Conservation (phyloP, 2,888 invertebrate genomes). For the Dorcus parallelipipedus region DNA sequence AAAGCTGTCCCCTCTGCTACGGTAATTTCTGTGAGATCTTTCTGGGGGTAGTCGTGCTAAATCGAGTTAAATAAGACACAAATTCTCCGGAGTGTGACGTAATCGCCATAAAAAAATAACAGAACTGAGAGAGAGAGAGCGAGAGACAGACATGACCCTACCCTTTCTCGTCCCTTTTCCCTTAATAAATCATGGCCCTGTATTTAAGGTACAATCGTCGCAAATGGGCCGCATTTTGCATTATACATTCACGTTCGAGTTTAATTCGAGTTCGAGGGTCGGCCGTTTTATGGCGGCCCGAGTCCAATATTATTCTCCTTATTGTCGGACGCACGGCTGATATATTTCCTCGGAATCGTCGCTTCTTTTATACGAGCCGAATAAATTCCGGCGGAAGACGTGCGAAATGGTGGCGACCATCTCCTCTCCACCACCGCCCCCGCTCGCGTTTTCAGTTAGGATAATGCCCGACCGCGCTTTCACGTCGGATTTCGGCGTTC, state of each 20-base stretch:
- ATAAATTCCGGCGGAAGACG: slow-evolving; percentile 38
- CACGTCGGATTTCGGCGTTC: slow-evolving; percentile 4
- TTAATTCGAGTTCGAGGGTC: too few species aligned
- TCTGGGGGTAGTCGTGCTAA: too few species aligned
- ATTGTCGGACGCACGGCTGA: slow-evolving; percentile 32
- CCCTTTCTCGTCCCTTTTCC: not conserved
- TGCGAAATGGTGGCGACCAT: slow-evolving; percentile 33
- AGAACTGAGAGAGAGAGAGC: not conserved
- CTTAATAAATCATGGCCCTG: too few species aligned
- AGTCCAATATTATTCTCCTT: slow-evolving; percentile 31
- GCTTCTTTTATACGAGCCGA: slow-evolving; percentile 36
- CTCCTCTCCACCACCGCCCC: slow-evolving; percentile 17
- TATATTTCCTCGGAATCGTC: slow-evolving; percentile 37
- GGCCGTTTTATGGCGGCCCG: slow-evolving; percentile 14
- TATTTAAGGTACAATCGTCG: too few species aligned
- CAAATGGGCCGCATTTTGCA: too few species aligned
- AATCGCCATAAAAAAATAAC: too few species aligned
- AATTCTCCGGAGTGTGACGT: too few species aligned
- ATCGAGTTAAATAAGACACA: too few species aligned
- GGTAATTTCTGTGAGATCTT: too few species aligned
- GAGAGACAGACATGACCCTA: not conserved
- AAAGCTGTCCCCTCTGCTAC: too few species aligned
- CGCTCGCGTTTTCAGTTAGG: slow-evolving; percentile 28
- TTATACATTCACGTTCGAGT: too few species aligned
- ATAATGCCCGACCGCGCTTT: slow-evolving; percentile 1